A percentile compares a stretch with the other conserved stretches of the same genome.
phyloP scores from a whole-genome alignment of 1,140 invertebrate genomes.

The Drosophila varians region DNA sequence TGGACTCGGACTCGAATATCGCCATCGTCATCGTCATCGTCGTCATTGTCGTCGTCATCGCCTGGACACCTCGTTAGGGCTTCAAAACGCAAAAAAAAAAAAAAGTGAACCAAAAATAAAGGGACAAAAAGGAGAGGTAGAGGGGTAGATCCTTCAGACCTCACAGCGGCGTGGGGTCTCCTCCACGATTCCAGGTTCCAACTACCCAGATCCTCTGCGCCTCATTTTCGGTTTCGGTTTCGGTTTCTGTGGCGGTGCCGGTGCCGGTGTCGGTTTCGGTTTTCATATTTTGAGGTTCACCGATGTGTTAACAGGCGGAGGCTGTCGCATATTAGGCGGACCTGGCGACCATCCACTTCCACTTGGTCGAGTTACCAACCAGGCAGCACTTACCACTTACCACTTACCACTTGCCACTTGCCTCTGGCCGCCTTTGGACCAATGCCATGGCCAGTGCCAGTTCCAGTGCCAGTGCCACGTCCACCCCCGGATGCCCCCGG shows the following conservation, averaged over 20 bases:
- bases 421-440: background rate
- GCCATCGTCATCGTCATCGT: conserved; percentile 44
- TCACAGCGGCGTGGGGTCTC: conserved; percentile 33
- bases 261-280: conserved; percentile 69
- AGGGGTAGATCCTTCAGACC: background rate
- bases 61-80: conserved; percentile 78
- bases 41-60: conserved; percentile 51
- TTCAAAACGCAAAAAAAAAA: background rate
- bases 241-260: conserved; percentile 32
- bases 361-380: background rate
- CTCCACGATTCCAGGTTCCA: conserved; percentile 32
- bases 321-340: conserved; percentile 74
- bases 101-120: background rate
- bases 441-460: conserved; percentile 19
- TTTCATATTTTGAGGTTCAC: conserved; percentile 79
- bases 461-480: conserved; percentile 17
- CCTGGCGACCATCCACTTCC: conserved; percentile 16
- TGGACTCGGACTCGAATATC: conserved; percentile 53
- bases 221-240: background rate
- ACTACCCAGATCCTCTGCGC: conserved; percentile 25
- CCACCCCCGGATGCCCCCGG: conserved; percentile 25
- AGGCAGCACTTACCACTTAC: background rate
- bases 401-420: background rate
- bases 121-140: background rate
- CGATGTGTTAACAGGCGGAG: conserved; percentile 80